phyloP scores from a whole-genome alignment of 2,113 vertebrate genomes.

The Psophia crepitans region DNA sequence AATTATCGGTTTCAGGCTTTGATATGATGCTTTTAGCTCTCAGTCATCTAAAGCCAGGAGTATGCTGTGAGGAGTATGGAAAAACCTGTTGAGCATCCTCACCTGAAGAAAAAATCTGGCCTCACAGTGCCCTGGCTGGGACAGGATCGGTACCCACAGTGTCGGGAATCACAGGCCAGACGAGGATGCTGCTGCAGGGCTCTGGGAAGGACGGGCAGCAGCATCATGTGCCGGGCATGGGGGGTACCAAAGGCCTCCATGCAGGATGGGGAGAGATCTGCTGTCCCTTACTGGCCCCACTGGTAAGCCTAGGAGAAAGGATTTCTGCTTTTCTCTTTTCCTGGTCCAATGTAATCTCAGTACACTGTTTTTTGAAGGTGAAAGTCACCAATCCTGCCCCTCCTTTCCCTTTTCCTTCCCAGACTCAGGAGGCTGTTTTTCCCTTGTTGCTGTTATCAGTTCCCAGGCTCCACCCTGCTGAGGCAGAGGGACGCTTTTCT shows the following conservation, averaged over 20 bases:
- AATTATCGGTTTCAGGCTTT: background rate
- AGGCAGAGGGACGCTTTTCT: background rate
- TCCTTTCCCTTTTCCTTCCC: conserved; percentile 41
- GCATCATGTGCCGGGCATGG: rapidly evolving
- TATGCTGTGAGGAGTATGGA: background rate
- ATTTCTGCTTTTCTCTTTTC: background rate
- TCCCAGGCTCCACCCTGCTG: conserved; percentile 4
- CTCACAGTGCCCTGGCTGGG: background rate
- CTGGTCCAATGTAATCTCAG: background rate
- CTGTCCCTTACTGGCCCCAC: background rate
- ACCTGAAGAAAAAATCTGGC: background rate
- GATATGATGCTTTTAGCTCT: background rate
- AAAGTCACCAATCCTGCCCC: background rate
- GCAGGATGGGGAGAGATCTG: background rate
- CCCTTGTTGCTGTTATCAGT: background rate
- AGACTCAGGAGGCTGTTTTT: background rate
- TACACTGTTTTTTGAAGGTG: background rate
- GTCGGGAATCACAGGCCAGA: background rate
- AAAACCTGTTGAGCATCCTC: background rate
- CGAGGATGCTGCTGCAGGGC: background rate
- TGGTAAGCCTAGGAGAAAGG: background rate
- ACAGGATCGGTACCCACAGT: rapidly evolving
- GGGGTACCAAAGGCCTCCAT: background rate
- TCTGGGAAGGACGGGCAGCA: background rate
- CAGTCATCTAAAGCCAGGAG: background rate